Base-by-base conservation (phyloP, 2,888 invertebrate species). In the Acleris laterana region DNA sequence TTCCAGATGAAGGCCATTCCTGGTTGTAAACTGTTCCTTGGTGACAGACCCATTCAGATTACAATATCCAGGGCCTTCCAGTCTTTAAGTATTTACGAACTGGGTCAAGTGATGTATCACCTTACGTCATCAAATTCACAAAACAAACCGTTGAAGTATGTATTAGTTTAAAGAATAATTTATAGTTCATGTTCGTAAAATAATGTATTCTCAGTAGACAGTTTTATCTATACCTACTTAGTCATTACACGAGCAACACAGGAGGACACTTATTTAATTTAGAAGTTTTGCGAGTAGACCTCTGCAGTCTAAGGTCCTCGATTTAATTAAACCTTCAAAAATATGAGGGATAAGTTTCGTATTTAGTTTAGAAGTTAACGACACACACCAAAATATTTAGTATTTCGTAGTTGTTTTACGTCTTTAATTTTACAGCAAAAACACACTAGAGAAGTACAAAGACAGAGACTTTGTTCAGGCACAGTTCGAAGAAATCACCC, bases 1-100 rank as follows among this genome's bases (percentile, higher is more conserved):
- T 83, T 85, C 32, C 78, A 93, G 93, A 91, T 91, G 91, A 88
- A 91, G 77, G 89, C 79, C 70, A 91, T 93, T 63, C 92, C 93
- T 49, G 92, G 91, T 9, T 93, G 93, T 74, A 93, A 93, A 73
- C 74, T 93, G 59, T 93, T 88, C 70, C 84, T 93, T 16, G 93
- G 93, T 19, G 93, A 93, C 70, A 81, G 93, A 52, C 93, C 93
- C 3, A 92, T 93, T 68, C 88, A 90, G 71, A 91, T 90, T 73
- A 93, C 93, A 1, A 89, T 93, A 71, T 85, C 93, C 44, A 80
- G 93, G 77, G 93, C 93, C 19, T 93, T 93, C 75, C 90, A 90
- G 68, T 85, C 91, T 6, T 70, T 93, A 20, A 88, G 82, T 67
- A 83, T 92, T 16, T 83, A 87, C 68, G 93, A 93, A 76, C 76